Conservation (phyloP, 2,113 vertebrate species). For the Athene cunicularia region DNA sequence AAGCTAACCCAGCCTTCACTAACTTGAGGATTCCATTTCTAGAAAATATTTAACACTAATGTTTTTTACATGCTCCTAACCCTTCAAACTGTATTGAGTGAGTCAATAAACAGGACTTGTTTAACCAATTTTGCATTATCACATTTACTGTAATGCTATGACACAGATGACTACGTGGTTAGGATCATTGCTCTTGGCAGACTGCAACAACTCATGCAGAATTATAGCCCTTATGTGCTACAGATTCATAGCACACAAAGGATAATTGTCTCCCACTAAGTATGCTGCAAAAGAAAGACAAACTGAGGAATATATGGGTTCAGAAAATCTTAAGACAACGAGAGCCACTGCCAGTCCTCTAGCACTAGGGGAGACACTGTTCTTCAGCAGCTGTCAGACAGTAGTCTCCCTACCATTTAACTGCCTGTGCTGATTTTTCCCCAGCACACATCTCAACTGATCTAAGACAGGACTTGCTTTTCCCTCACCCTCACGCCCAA, state of each 20-base stretch:
- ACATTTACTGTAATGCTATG: neutral
- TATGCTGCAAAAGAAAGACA: neutral
- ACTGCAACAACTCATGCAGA: neutral
- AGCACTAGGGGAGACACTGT: neutral
- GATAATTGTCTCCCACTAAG: neutral
- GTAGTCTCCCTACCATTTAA: neutral
- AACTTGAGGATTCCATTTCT: neutral
- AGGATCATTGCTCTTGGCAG: neutral
- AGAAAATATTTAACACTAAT: neutral
- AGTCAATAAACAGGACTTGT: neutral
- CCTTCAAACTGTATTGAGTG: neutral
- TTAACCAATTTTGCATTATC: neutral
- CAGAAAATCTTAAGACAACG: neutral
- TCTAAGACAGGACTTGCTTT: neutral
- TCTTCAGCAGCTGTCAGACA: neutral
- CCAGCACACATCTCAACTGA: neutral
- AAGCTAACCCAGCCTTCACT: neutral
- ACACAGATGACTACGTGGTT: neutral
- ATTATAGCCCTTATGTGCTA: neutral
- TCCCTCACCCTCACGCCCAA: rapidly evolving
- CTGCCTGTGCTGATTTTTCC: neutral
- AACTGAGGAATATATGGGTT: neutral
- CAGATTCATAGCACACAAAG: neutral
- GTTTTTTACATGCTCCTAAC: neutral
- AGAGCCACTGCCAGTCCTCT: neutral